A percentile compares a stretch with the other conserved stretches of the same genome.
Conservation (phyloP, 2,113 vertebrate species). For the Scomber japonicus region DNA sequence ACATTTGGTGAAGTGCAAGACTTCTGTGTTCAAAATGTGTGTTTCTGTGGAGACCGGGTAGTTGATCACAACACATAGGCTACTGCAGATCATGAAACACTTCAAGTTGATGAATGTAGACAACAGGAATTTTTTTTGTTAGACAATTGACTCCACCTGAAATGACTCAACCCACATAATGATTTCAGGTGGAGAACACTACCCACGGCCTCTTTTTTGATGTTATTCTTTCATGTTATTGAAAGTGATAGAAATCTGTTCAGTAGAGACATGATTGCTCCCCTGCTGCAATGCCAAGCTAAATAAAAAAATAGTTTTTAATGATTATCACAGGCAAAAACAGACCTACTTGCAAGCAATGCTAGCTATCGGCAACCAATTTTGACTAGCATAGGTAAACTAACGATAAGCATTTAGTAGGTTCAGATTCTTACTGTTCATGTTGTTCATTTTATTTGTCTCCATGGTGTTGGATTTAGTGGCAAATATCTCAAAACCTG, state of each 20-base stretch:
- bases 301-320: no score
- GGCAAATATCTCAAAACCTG: not conserved
- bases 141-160: not conserved
- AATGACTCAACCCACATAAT: not conserved
- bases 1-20: constrained; percentile 35
- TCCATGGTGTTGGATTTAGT: no score
- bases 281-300: not conserved
- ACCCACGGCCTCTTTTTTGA: not conserved
- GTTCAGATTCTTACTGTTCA: not conserved
- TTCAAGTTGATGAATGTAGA: constrained; percentile 33
- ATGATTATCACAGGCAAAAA: no score
- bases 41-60: constrained; percentile 80
- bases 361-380: not conserved
- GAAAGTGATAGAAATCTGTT: constrained; percentile 22
- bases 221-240: not conserved
- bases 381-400: not conserved
- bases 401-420: no score
- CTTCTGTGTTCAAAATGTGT: constrained; percentile 54
- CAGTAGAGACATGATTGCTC: constrained; percentile 6
- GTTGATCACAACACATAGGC: constrained; percentile 10
- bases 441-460: not conserved
- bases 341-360: not conserved
- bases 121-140: not conserved
- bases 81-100: constrained; percentile 45
- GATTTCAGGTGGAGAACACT: not conserved